Evolutionary conservation across 1,140 invertebrate species (phyloP), one percentile per base, ranked within the genome.

Genomic region (Aphis gossypii): DNA sequence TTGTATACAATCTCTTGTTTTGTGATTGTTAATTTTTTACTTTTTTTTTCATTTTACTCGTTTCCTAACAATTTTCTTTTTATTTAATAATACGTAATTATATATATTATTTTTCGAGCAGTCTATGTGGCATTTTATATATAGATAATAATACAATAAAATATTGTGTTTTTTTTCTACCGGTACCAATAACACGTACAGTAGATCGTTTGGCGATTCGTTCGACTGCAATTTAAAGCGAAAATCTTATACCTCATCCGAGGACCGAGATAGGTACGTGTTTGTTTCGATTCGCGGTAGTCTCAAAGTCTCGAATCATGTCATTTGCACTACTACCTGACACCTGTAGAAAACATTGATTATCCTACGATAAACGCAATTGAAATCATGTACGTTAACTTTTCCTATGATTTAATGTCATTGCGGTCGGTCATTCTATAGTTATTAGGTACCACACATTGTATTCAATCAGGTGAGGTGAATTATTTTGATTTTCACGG

Each of bases 161-260:
- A 44, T 41, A 84, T 41, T 11, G 23, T 41, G 9, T 82, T 38
- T 84, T 84, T 44, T 44, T 41, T 44, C 38, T 84, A 51, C 18
- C 48, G 14, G 18, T 51, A 3, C 48, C 48, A 51, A 51, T 51
- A 38, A 38, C 76, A 38, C 21, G 76, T 83, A 83, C 20, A 83
- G 35, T 14, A 86, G 25, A 86, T 86, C 44, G 44, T 87, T 87
- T n/a, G 86, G 18, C 30, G n/a, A 87, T 87, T 87, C 86, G 86
- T 48, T 87, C 86, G 30, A 48, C 46, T 21, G 23, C 23, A 41
- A 87, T 87, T 83, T 48, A 51, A 21, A 23, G 18, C 46, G 30
- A 46, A 87, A 46, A n/a, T 46, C 11, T 11, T 46, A 11, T 46
- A 46, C 46, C 4, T 48, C 44, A n/a, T 25, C 44, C 7, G 25